These are phyloP conservation scores for Tinamus major DNA, from an alignment of 2,797 vertebrate genomes.

Conservation along the genomic window DNA sequence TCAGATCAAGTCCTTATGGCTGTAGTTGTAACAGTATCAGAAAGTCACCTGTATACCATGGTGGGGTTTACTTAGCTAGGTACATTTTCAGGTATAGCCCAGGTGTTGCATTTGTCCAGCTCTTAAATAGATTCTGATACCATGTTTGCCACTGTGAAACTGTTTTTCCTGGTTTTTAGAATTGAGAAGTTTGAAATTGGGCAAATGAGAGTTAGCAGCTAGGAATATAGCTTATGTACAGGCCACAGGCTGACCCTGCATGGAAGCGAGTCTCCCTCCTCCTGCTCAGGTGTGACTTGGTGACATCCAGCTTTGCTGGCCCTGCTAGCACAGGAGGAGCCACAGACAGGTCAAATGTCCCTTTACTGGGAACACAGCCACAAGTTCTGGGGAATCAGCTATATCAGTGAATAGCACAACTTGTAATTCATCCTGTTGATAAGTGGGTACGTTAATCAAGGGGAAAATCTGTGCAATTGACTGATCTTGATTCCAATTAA, in stretches of 20 bases:
- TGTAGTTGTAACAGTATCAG: rapidly evolving
- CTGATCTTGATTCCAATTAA: constrained; percentile 68
- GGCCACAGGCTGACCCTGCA: rapidly evolving
- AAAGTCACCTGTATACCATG: rapidly evolving
- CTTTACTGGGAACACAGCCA: rapidly evolving
- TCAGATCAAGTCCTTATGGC: neutral
- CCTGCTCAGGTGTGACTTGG: neutral
- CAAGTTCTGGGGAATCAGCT: neutral
- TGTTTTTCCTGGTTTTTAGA: neutral
- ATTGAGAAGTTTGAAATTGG: rapidly evolving
- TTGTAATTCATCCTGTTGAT: constrained; percentile 46
- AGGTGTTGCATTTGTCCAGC: neutral
- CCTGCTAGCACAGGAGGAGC: rapidly evolving
- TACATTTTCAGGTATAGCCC: neutral
- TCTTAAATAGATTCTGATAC: neutral
- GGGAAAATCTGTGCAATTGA: constrained; percentile 66
- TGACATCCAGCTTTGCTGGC: neutral
- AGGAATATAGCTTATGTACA: neutral
- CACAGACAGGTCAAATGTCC: neutral
- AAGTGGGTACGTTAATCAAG: constrained; percentile 63
- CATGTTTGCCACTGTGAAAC: rapidly evolving
- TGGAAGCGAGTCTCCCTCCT: neutral
- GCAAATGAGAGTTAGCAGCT: neutral
- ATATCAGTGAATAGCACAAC: neutral
- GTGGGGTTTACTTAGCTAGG: rapidly evolving